A percentile compares a stretch with the other conserved stretches of the same genome.
Conservation (phyloP, 2,797 vertebrate species). For the Fringilla coelebs region DNA sequence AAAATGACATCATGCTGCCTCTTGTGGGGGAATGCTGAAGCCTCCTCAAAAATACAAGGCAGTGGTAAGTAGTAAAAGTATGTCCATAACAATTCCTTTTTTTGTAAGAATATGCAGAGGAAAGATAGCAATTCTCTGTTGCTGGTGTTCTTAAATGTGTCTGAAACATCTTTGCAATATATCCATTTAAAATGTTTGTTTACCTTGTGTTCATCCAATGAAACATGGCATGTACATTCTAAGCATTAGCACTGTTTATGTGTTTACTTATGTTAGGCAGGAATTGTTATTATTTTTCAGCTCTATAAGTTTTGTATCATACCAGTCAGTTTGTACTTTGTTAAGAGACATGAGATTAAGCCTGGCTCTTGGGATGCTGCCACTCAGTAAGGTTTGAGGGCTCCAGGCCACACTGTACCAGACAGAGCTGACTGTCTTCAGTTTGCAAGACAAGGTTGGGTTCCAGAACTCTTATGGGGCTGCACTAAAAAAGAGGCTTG, state of each 20-base stretch:
- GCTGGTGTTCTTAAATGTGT: neutral
- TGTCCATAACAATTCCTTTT: neutral
- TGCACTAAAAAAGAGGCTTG: neutral
- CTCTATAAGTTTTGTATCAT: neutral
- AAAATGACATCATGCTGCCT: constrained; percentile 5
- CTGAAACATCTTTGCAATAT: neutral
- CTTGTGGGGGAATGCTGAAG: neutral
- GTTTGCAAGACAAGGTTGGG: neutral
- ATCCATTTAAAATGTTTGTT: neutral
- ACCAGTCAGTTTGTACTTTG: neutral
- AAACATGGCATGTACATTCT: neutral
- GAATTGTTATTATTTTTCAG: neutral
- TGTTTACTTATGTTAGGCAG: neutral
- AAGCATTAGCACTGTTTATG: neutral
- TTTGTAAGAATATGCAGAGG: neutral
- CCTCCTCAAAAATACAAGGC: neutral
- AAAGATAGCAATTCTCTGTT: neutral
- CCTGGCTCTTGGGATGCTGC: neutral
- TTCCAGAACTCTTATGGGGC: neutral
- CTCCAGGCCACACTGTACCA: neutral
- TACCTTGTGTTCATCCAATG: neutral
- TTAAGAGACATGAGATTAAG: neutral
- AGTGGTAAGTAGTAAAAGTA: constrained; percentile 30
- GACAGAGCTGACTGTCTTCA: neutral
- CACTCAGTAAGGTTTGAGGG: neutral